Evolutionary conservation across 2,113 vertebrate species (phyloP).

Genomic region (zebrafish (Danio rerio)): GRCz12tu NC_133176.1:7116501-7117000

Average conservation of each 20-base stretch:
- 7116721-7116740: conserved; percentile 15
- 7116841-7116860: conserved; percentile 20
- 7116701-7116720: background rate
- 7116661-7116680: background rate
- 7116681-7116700: conserved; percentile 25
- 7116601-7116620: conserved; percentile 15
- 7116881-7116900: conserved; percentile 32
- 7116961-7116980: conserved; percentile 74
- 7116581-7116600: conserved; percentile 24
- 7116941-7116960: conserved; percentile 29
- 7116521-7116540: conserved; percentile 70
- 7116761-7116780: conserved; percentile 33
- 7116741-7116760: background rate
- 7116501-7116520: conserved; percentile 81
- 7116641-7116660: conserved; percentile 29
- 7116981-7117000: conserved; percentile 74
- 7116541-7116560: conserved; percentile 74
- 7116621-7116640: background rate
- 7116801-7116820: conserved; percentile 2
- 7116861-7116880: conserved; percentile 20
- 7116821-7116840: conserved; percentile 20
- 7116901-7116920: conserved; percentile 39
- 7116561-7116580: conserved; percentile 12
- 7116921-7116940: background rate
- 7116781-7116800: conserved; percentile 34